phyloP scores from a whole-genome alignment of 2,888 invertebrate genomes.

The Notodonta ziczac region DNA sequence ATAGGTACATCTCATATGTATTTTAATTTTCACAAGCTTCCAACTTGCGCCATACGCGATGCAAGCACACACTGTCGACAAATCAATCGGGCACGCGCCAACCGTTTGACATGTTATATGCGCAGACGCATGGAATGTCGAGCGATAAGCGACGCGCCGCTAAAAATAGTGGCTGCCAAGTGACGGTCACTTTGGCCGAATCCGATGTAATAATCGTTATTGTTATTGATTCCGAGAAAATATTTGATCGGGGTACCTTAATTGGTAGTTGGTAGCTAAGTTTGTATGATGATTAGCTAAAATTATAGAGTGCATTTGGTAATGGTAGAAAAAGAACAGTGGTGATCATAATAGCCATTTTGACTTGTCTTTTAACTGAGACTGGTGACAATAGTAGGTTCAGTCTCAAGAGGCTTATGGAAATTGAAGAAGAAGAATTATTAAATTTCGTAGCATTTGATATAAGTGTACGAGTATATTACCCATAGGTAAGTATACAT shows the following conservation, averaged over 20 bases:
- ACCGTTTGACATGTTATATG: conserved; percentile 50
- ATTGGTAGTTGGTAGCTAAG: background rate
- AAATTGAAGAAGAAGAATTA: no score
- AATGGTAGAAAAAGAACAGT: no score
- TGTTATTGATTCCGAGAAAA: background rate
- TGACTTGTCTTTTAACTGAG: no score
- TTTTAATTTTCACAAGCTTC: conserved; percentile 4
- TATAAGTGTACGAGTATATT: no score
- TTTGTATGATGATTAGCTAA: no score
- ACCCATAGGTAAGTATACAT: no score
- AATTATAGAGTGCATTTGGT: no score
- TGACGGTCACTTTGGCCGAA: background rate
- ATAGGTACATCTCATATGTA: no score
- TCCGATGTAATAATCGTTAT: background rate
- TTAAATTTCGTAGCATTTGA: no score
- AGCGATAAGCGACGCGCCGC: conserved; percentile 36
- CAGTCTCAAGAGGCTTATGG: no score
- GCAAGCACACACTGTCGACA: conserved; percentile 66
- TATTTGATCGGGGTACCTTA: background rate
- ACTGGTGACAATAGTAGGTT: no score
- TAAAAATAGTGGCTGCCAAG: conserved; percentile 19
- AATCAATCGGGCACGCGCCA: conserved; percentile 75
- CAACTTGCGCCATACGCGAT: conserved; percentile 28
- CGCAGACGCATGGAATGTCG: conserved; percentile 59
- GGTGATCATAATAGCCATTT: no score